Conservation (phyloP, 1,140 invertebrate genomes). For the Chymomyza costata region DNA sequence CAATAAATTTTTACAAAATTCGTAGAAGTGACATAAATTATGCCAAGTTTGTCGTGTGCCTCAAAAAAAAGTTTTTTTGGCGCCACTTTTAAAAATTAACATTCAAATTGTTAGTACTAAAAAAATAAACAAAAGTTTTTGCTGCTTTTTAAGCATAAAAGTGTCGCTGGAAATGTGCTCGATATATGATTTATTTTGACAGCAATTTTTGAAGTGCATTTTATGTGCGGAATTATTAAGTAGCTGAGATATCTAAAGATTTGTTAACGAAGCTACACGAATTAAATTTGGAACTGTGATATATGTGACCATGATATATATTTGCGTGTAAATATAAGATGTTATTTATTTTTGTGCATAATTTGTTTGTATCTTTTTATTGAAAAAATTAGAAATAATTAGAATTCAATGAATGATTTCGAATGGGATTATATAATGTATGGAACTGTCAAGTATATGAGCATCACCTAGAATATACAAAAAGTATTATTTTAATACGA, state of each 20-base stretch:
- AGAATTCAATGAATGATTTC: too few species aligned
- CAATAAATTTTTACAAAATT: neutral
- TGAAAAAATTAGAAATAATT: too few species aligned
- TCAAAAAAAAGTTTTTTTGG: neutral
- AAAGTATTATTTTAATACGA: too few species aligned
- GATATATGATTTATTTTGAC: constrained; percentile 47
- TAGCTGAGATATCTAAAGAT: neutral
- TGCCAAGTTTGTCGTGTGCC: constrained; percentile 67
- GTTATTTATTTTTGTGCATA: too few species aligned
- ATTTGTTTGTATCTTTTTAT: too few species aligned
- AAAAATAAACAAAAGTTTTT: constrained; percentile 10
- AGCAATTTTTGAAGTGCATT: constrained; percentile 43
- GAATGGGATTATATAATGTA: too few species aligned
- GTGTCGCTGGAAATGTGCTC: constrained; percentile 37
- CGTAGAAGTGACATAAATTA: constrained; percentile 43
- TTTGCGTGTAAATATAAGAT: too few species aligned
- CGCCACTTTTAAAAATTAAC: constrained; percentile 42
- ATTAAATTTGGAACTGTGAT: too few species aligned
- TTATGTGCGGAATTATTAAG: constrained; percentile 63
- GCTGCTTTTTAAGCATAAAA: constrained; percentile 33
- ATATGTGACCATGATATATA: too few species aligned
- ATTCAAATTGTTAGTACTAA: constrained; percentile 54
- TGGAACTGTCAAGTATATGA: too few species aligned
- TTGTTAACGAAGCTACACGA: too few species aligned
- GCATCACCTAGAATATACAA: too few species aligned